Conservation (phyloP, 2,888 invertebrate species). For the Meiosimyza platycephala region DNA sequence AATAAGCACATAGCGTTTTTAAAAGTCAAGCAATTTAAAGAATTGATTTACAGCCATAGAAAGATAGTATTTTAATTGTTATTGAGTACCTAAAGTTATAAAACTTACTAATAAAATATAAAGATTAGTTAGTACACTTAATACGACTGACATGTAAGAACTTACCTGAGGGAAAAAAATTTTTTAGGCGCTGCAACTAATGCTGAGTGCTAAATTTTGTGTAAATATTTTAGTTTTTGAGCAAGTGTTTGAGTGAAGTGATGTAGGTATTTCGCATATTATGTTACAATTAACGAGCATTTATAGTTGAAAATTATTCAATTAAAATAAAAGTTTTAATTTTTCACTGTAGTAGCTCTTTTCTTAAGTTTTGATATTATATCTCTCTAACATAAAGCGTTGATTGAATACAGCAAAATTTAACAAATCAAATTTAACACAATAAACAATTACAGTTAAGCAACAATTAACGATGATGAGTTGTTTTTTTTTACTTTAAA, state of each 20-base stretch:
- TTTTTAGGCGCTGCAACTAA: conserved; percentile 24
- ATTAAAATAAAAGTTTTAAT: background rate
- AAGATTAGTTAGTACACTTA: background rate
- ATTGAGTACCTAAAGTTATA: no score
- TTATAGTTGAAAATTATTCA: background rate
- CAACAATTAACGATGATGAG: background rate
- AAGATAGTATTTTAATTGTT: no score
- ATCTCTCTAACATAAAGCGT: no score
- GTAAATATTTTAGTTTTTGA: background rate
- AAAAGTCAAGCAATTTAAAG: no score
- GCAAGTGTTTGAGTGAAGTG: background rate
- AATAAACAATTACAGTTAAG: conserved; percentile 28
- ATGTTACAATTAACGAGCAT: background rate
- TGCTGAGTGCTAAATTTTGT: conserved; percentile 18
- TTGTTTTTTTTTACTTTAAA: conserved; percentile 25
- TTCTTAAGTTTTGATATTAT: no score
- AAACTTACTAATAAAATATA: background rate
- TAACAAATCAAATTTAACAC: conserved; percentile 27
- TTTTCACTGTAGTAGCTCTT: conserved; percentile 15
- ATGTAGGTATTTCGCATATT: background rate
- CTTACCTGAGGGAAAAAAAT: conserved; percentile 26
- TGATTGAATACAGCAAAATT: conserved; percentile 13
- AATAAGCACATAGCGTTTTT: no score
- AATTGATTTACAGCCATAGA: no score
- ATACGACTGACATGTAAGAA: background rate